These are phyloP conservation scores for Onychostoma macrolepis DNA, from an alignment of 2,113 vertebrate species.

Conservation along the genomic window DNA sequence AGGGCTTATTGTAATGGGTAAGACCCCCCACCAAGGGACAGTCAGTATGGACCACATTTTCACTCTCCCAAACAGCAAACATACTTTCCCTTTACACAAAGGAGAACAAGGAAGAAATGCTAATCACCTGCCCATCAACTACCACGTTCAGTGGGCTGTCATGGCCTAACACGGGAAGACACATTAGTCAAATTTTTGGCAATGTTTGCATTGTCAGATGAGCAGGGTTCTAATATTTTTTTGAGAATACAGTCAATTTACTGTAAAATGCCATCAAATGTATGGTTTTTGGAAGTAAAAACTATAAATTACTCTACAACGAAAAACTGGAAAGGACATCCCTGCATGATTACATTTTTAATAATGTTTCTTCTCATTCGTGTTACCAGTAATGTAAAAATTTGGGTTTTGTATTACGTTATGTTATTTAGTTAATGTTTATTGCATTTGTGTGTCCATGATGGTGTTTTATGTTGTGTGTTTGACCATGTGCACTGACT, in stretches of 20 bases:
- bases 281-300: background rate
- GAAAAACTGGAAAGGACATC: background rate
- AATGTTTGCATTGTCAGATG: background rate
- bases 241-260: background rate
- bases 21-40: conserved; percentile 45
- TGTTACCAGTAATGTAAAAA: background rate
- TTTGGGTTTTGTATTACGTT: background rate
- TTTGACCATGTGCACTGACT: background rate
- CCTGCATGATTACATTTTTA: background rate
- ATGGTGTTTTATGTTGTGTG: too few relatives aligned
- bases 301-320: background rate
- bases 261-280: background rate
- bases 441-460: too few relatives aligned
- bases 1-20: conserved; percentile 52
- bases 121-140: conserved; percentile 48
- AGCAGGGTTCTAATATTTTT: background rate
- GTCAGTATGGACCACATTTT: conserved; percentile 46
- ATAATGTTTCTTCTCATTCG: background rate
- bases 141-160: conserved; percentile 7
- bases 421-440: background rate
- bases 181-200: background rate
- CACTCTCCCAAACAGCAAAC: conserved; percentile 53
- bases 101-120: conserved; percentile 41
- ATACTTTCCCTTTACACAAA: conserved; percentile 55
- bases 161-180: background rate